Conservation (phyloP, 2,888 invertebrate species). For the Erebia palarica region DNA sequence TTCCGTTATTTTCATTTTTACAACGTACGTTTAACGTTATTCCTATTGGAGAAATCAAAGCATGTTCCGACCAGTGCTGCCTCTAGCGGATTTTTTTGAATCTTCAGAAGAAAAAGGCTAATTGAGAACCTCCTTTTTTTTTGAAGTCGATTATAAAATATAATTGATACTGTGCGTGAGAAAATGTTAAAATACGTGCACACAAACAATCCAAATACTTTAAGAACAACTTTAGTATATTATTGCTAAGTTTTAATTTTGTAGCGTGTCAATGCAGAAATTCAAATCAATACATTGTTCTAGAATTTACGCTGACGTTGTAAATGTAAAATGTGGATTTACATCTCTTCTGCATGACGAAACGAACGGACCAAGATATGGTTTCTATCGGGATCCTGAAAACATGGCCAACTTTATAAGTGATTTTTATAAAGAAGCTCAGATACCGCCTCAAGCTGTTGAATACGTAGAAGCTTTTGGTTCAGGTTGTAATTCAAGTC, state of each 20-base stretch:
- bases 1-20: too few species aligned
- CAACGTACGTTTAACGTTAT: too few species aligned
- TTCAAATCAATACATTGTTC: conserved; percentile 30
- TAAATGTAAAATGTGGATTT: conserved; percentile 87
- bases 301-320: conserved; percentile 70
- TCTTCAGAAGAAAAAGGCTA: too few species aligned
- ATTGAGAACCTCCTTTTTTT: too few species aligned
- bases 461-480: conserved; percentile 93
- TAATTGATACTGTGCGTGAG: background rate
- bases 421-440: conserved; percentile 83
- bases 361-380: conserved; percentile 74
- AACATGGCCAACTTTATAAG: conserved; percentile 74
- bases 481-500: conserved; percentile 73
- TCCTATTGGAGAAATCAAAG: too few species aligned
- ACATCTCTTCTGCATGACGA: conserved; percentile 68
- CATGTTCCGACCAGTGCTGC: too few species aligned
- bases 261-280: background rate
- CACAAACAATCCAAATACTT: too few species aligned
- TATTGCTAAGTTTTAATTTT: too few species aligned
- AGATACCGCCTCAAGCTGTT: conserved; percentile 85
- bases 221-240: too few species aligned
- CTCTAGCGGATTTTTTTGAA: too few species aligned
- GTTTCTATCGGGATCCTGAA: conserved; percentile 78
- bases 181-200: background rate
- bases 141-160: too few species aligned